phyloP scores from a whole-genome alignment of 1,140 invertebrate species.

The Drosophila lowei region DNA sequence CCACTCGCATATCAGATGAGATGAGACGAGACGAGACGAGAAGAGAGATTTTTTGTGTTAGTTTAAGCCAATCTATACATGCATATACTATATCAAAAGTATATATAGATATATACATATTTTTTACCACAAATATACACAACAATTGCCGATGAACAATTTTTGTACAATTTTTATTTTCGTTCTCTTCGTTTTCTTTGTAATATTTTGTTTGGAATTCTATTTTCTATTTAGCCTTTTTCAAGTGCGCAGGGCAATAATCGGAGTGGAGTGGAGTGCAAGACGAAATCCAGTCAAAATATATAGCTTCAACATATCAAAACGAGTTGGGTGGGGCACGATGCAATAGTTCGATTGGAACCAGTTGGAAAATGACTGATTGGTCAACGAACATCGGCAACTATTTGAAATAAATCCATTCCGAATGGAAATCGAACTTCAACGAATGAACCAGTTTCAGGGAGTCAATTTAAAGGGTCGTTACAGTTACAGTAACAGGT shows the following conservation, averaged over 20 bases:
- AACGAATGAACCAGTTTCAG: slow-evolving; percentile 1
- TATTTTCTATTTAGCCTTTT: background rate
- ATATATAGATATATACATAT: slow-evolving; percentile 39
- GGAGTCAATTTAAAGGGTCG: too few species aligned
- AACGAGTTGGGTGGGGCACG: slow-evolving; percentile 10
- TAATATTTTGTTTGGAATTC: background rate
- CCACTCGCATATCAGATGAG: slow-evolving; percentile 63
- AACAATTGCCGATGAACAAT: slow-evolving; percentile 30
- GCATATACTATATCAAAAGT: slow-evolving; percentile 25
- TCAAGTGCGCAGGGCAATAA: slow-evolving; percentile 69
- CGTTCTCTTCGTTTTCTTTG: slow-evolving; percentile 36
- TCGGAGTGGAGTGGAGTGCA: slow-evolving; percentile 42
- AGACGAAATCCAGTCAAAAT: slow-evolving; percentile 46
- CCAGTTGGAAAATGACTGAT: too few species aligned
- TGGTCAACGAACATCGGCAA: background rate
- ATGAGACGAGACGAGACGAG: slow-evolving; percentile 2
- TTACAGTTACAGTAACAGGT: too few species aligned
- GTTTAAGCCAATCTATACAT: slow-evolving; percentile 38
- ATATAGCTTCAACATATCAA: slow-evolving; percentile 65
- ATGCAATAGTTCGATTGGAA: too few species aligned
- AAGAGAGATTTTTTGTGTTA: slow-evolving; percentile 18
- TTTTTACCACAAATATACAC: slow-evolving; percentile 69
- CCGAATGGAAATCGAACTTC: background rate
- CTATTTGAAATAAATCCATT: background rate
- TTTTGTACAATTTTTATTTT: slow-evolving; percentile 20